Base-by-base conservation (phyloP, 2,113 vertebrate species). In the Zingel zingel region DNA sequence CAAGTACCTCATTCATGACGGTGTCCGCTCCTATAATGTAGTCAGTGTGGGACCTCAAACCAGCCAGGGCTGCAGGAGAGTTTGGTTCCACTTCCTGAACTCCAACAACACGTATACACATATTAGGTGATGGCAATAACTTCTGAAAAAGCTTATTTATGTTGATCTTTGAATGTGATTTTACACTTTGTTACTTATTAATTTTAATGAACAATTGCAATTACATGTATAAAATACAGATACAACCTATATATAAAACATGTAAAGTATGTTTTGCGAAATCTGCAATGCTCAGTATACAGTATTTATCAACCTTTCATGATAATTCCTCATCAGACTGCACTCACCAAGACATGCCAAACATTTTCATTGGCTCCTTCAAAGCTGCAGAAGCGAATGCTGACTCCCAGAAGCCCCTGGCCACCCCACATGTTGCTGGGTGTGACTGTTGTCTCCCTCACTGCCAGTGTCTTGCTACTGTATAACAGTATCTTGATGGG, bases 351-450 rank as follows among this genome's bases (percentile, higher is more conserved):
- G 43, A 99, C 96, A 1, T 99, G 98, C 98, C 98, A 99, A 11
- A 99, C 97, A 0, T 99, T 99, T 90, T 99, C 98, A 89, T 98
- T 98, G 59, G 97, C 97, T 43, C 97, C 97, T 23, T 99, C 97
- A 51, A 99, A 99, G 93, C 97, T 99, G 94, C 98, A 98, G 95
- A 99, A 99, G 56, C 98, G 97, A 88, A 99, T 99, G 95, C 97
- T 99, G 89, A 99, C 96, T 0, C 98, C 98, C 87, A 99, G 89
- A 36, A 99, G 95, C 27, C 98, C 98, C 81, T 97, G 97, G 21
- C 98, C 98, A 0, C 97, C 98, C 98, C 98, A 99, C 96, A 97
- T 89, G 91, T 94, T 98, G 93, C 98, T 99, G 33, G 98, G 98
- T 0, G 95, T 98, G 84, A 99, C 96, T 0, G 96, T 96, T 0